phyloP scores from a whole-genome alignment of 2,113 vertebrate species.

The Orthonyx spaldingii region DNA sequence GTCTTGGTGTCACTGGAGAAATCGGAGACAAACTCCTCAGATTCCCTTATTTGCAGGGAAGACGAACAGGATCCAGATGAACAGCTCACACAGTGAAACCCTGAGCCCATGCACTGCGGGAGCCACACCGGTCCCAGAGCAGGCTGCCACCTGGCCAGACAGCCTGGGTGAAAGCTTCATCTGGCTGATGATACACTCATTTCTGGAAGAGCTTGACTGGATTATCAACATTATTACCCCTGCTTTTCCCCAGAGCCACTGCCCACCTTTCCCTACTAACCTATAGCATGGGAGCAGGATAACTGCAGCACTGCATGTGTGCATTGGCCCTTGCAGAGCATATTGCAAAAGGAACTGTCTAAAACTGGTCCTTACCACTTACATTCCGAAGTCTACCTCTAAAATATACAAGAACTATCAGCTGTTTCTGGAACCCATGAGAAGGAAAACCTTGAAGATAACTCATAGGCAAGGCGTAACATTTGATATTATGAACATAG shows the following conservation, averaged over 20 bases:
- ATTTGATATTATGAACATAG: not conserved
- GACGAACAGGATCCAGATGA: not conserved
- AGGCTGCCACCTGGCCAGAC: accelerated
- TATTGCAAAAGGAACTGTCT: not conserved
- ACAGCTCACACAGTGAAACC: not conserved
- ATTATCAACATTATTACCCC: not conserved
- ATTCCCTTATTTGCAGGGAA: not conserved
- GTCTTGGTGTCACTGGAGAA: not conserved
- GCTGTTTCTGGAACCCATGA: not conserved
- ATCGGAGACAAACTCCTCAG: not conserved
- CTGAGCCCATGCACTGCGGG: accelerated
- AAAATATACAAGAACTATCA: not conserved
- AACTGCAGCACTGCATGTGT: not conserved
- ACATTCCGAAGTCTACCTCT: not conserved
- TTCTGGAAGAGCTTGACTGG: not conserved
- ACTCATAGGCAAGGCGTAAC: not conserved
- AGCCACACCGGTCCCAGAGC: accelerated
- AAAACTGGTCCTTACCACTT: not conserved
- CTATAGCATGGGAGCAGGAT: no score
- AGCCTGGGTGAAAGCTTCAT: not conserved
- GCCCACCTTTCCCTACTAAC: accelerated
- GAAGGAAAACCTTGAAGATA: not conserved
- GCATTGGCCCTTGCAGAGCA: accelerated
- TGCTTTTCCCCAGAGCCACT: accelerated
- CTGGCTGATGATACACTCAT: not conserved